These are phyloP conservation scores for Diorhabda sublineata DNA, from an alignment of 1,140 invertebrate genomes.

Conservation along the genomic window DNA sequence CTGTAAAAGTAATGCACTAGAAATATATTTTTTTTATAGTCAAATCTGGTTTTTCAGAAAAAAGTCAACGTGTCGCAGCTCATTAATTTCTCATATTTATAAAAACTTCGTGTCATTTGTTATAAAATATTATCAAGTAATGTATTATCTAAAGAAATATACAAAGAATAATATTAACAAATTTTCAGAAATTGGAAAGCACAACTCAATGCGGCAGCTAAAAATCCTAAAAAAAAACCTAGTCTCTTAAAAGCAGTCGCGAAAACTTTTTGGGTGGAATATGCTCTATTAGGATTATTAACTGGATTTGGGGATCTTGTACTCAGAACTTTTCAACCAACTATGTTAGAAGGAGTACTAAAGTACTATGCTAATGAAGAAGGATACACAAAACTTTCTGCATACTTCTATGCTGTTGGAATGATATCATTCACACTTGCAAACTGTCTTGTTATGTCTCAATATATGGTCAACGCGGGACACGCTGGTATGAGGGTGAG, in stretches of 20 bases:
- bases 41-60: too few relatives aligned
- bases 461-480: slow-evolving; percentile 57
- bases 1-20: too few relatives aligned
- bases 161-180: too few relatives aligned
- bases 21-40: too few relatives aligned
- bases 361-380: slow-evolving; percentile 49
- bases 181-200: slow-evolving; percentile 9
- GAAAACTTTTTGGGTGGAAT: slow-evolving; percentile 47
- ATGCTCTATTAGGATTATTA: slow-evolving; percentile 38
- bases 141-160: too few relatives aligned
- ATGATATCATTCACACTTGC: slow-evolving; percentile 53
- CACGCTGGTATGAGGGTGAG: slow-evolving; percentile 58
- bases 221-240: slow-evolving; percentile 33
- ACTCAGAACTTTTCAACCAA: slow-evolving; percentile 45
- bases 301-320: slow-evolving; percentile 37
- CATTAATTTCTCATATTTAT: too few relatives aligned
- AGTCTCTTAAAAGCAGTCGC: slow-evolving; percentile 46
- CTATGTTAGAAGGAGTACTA: slow-evolving; percentile 54
- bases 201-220: slow-evolving; percentile 41
- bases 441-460: slow-evolving; percentile 55
- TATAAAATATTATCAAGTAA: too few relatives aligned
- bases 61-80: too few relatives aligned
- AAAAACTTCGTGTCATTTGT: too few relatives aligned
- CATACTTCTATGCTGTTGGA: slow-evolving; percentile 57
- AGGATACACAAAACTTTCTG: slow-evolving; percentile 45